These are phyloP conservation scores for Cygnus atratus DNA, from an alignment of 2,113 vertebrate genomes.

Conservation along the genomic window DNA sequence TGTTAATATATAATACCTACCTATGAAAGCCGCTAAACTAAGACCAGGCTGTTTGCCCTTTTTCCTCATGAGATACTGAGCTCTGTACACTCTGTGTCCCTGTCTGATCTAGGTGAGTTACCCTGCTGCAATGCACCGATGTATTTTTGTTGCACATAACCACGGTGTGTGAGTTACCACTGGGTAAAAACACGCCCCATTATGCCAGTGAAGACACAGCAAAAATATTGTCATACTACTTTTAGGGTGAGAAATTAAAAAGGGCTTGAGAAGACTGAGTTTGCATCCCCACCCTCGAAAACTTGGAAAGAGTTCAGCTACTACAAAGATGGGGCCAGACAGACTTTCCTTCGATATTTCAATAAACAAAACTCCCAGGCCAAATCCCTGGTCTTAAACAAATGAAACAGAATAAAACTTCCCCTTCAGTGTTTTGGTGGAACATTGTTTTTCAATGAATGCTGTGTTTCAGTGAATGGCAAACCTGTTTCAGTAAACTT, in stretches of 20 bases:
- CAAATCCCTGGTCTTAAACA: constrained; percentile 34
- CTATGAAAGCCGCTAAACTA: not conserved
- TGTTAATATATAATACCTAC: not conserved
- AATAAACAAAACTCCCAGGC: constrained; percentile 34
- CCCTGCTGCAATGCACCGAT: not conserved
- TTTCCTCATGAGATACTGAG: not conserved
- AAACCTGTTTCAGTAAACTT: constrained; percentile 6
- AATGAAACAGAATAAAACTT: constrained; percentile 39
- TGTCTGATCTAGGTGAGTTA: not conserved
- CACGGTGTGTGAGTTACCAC: not conserved
- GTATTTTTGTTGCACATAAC: not conserved
- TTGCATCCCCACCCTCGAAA: constrained; percentile 23
- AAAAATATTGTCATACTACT: not conserved
- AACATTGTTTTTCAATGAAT: constrained; percentile 41
- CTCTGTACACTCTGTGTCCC: not conserved
- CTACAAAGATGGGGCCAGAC: constrained; percentile 23
- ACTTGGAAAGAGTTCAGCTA: constrained; percentile 30
- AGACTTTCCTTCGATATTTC: not conserved
- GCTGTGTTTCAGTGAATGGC: constrained; percentile 21
- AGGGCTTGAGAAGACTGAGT: not conserved
- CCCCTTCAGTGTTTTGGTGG: constrained; percentile 27
- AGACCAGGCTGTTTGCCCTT: not conserved
- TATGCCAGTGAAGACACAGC: not conserved
- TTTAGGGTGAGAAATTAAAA: constrained; percentile 1
- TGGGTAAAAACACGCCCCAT: not conserved